Percentiles rank a stretch among this genome's conserved stretches.
phyloP scores from a whole-genome alignment of 92 coral and sea anemone genomes.

The Porites divaricata region DNA sequence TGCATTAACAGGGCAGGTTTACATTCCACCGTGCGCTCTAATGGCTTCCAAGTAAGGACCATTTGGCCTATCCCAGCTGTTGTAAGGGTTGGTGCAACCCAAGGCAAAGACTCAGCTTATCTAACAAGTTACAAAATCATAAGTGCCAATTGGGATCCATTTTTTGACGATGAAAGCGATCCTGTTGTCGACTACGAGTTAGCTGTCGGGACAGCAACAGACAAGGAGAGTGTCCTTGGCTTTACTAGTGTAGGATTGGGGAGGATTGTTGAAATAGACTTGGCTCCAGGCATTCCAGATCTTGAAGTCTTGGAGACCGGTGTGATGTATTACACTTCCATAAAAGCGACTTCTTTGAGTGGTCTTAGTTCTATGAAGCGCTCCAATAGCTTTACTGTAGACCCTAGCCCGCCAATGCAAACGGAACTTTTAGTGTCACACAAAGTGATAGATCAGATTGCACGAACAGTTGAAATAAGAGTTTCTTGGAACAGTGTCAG shows the following conservation, averaged over 20 bases:
- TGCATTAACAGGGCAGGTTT: slow-evolving; percentile 80
- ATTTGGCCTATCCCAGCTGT: slow-evolving; percentile 82
- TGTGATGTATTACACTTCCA: slow-evolving; percentile 72
- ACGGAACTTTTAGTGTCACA: slow-evolving; percentile 61
- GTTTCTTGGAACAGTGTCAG: slow-evolving; percentile 75
- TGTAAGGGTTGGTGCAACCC: slow-evolving; percentile 69
- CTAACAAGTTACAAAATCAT: slow-evolving; percentile 62
- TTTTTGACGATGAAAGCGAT: slow-evolving; percentile 71
- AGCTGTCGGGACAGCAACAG: slow-evolving; percentile 76
- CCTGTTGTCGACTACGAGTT: slow-evolving; percentile 81
- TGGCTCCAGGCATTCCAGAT: slow-evolving; percentile 65
- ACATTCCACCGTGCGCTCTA: slow-evolving; percentile 53
- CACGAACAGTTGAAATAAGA: slow-evolving; percentile 52
- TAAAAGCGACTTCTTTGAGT: slow-evolving; percentile 73
- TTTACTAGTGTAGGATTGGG: slow-evolving; percentile 72
- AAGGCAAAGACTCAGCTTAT: slow-evolving; percentile 58
- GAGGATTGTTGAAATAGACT: slow-evolving; percentile 49
- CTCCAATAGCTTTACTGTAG: slow-evolving; percentile 83
- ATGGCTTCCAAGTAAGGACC: slow-evolving; percentile 82
- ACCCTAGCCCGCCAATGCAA: slow-evolving; percentile 74
- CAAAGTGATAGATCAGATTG: slow-evolving; percentile 57
- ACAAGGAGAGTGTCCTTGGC: slow-evolving; percentile 69
- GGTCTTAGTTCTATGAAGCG: slow-evolving; percentile 69
- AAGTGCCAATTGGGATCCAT: slow-evolving; percentile 83
- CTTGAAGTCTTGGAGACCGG: slow-evolving; percentile 63